Evolutionary conservation across 2,113 vertebrate genomes (phyloP).

Genomic region (Cebus imitator): DNA sequence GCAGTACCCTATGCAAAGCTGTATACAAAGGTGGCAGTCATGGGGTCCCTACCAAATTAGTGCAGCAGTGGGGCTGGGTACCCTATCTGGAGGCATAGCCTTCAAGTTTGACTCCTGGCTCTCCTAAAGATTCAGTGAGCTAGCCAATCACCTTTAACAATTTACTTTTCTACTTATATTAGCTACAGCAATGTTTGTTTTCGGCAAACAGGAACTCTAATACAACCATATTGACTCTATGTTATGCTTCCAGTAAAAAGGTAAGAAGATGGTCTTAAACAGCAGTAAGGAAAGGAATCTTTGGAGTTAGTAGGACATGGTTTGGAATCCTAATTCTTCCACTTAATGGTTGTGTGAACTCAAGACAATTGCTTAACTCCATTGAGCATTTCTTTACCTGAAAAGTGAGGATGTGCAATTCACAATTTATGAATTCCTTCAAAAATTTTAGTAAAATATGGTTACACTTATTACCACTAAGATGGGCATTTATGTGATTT

Average conservation of each 20-base stretch:
- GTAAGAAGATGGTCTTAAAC: not conserved
- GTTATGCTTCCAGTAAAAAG: not conserved
- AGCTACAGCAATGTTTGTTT: not conserved
- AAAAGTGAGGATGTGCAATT: not conserved
- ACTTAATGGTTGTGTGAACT: not conserved
- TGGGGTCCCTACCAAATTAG: not conserved
- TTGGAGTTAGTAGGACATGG: not conserved
- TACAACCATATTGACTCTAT: not conserved
- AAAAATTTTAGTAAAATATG: not conserved
- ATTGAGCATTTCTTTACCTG: not conserved
- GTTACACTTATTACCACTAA: not conserved
- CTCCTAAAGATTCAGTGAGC: not conserved
- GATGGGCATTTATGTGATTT: not conserved
- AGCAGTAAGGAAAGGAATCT: not conserved
- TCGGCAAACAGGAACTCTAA: not conserved
- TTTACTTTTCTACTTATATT: not conserved
- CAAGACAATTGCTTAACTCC: not conserved
- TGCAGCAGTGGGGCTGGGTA: fast-evolving
- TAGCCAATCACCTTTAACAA: not conserved
- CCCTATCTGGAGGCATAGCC: not conserved
- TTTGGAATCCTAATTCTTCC: not conserved
- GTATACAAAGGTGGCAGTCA: not conserved
- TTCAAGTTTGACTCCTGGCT: not conserved
- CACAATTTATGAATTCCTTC: not conserved
- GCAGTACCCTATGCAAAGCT: not conserved